Conservation (phyloP, 2,113 vertebrate species). For the Psephotus haematonotus region DNA sequence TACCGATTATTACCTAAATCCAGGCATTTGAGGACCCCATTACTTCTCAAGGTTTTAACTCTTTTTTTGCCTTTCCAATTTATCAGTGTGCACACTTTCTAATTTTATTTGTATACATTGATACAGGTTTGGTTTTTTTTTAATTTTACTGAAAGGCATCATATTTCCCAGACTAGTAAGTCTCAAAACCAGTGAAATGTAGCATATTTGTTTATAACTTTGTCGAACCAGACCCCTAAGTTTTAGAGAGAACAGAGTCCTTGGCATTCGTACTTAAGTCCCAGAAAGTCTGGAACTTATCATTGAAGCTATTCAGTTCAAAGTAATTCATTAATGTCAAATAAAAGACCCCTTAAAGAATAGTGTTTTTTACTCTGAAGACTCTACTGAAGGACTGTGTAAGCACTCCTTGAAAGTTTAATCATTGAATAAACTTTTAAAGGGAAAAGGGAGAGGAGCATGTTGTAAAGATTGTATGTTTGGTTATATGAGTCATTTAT, state of each 20-base stretch:
- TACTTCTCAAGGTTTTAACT: not conserved
- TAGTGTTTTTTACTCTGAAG: constrained; percentile 16
- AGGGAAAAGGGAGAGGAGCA: not conserved
- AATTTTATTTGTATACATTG: not conserved
- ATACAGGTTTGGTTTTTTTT: not conserved
- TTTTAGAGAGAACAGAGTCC: not conserved
- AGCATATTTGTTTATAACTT: not conserved
- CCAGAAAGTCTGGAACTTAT: not conserved
- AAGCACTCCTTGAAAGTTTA: not conserved
- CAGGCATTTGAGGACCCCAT: not conserved
- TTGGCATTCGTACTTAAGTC: not conserved
- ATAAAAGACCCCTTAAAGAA: constrained; percentile 11
- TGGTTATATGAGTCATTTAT: not conserved
- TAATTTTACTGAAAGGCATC: not conserved
- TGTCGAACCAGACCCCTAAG: not conserved
- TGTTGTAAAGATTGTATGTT: not conserved
- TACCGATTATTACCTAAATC: not conserved
- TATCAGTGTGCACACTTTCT: not conserved
- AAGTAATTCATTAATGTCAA: constrained; percentile 13
- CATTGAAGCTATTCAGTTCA: not conserved
- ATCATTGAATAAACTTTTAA: not conserved
- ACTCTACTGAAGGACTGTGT: not conserved
- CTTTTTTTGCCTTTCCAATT: not conserved
- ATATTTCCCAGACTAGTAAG: not conserved
- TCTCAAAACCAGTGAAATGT: not conserved